Base-by-base conservation (phyloP, 2,888 invertebrate species). In the Fissipunctia ypsillon region DNA sequence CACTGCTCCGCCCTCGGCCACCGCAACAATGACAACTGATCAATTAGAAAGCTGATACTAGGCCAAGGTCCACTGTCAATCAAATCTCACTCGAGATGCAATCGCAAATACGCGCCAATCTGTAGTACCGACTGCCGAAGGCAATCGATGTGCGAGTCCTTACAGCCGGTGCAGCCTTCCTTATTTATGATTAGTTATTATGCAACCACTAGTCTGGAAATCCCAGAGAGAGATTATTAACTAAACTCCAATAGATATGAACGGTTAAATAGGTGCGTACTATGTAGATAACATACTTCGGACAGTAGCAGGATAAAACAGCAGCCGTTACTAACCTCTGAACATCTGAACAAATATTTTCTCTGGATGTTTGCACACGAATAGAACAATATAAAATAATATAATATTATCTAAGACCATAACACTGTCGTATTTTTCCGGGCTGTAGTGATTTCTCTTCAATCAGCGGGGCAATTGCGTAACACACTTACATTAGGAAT, bases 21-120 rank as follows among this genome's bases (percentile, higher is more conserved):
- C 70, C 78, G 69, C 66, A 71, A 83, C 89, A 85, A 87, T 89
- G 80, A 73, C 86, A 50, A 70, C 68, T 75, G 82, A 84, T 84
- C 79, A 77, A 83, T 86, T 87, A 85, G 89, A 88, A 89, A 88
- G 88, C 89, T 68, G 73, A 81, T 83, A 84, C 78, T 80, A 68
- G 88, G 86, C 85, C 91, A 89, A 83, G 91, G 90, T 69, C 78
- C 57, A 48, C 65, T 86, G 84, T 86, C 85, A 84, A 86, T 86
- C 84, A 81, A 84, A 79, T 64, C 84, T 72, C 73, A 63, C 45
- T 74, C 65, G 80, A 82, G 82, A 80, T 84, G 73, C 71, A 84
- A 76, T 80, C 60, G 65, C 68, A 64, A 81, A 76, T 69, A 69
- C 73, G 57, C 61, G 59, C 63, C 65, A 57, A 61, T 38, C 45